phyloP scores from a whole-genome alignment of 2,888 invertebrate genomes.

The Drepana falcataria region DNA sequence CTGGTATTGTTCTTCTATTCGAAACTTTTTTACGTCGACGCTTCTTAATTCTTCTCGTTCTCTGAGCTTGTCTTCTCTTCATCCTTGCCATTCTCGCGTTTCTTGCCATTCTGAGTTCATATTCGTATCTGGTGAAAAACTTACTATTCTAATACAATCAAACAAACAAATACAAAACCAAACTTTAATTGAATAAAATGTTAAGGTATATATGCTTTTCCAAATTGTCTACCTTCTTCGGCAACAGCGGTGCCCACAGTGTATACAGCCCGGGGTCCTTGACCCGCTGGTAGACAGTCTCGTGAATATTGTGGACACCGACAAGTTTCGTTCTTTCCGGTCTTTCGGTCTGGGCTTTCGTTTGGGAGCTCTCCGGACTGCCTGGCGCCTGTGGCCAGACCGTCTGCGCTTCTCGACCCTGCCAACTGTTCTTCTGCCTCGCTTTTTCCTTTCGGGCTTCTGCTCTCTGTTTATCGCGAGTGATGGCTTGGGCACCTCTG shows the following conservation, averaged over 20 bases:
- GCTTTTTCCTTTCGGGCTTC: constrained; percentile 24
- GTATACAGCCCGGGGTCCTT: constrained; percentile 23
- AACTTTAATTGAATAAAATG: constrained; percentile 15
- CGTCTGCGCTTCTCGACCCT: constrained; percentile 35
- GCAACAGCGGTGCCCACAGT: constrained; percentile 52
- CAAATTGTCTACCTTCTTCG: constrained; percentile 49
- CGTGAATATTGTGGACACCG: constrained; percentile 38
- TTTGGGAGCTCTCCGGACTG: constrained; percentile 17
- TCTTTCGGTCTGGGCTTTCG: constrained; percentile 20
- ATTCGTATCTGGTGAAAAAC: constrained; percentile 28
- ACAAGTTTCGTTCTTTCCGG: constrained; percentile 22
- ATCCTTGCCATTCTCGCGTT: constrained; percentile 4
- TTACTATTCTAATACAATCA: constrained; percentile 21
- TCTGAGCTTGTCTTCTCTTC: not conserved
- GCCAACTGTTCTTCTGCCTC: constrained; percentile 15
- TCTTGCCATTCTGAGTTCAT: constrained; percentile 2
- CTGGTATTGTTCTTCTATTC: too few species aligned
- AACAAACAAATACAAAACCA: constrained; percentile 16
- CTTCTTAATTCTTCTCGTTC: not conserved
- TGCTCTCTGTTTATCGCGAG: constrained; percentile 14
- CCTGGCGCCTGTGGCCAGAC: constrained; percentile 16
- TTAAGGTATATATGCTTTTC: constrained; percentile 15
- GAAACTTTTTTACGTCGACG: not conserved
- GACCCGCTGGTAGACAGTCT: constrained; percentile 28
- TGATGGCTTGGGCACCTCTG: constrained; percentile 16